Percentiles rank a stretch among this genome's conserved stretches.
Evolutionary conservation across 2,797 vertebrate species (phyloP).

Genomic region (Potorous gilbertii): DNA sequence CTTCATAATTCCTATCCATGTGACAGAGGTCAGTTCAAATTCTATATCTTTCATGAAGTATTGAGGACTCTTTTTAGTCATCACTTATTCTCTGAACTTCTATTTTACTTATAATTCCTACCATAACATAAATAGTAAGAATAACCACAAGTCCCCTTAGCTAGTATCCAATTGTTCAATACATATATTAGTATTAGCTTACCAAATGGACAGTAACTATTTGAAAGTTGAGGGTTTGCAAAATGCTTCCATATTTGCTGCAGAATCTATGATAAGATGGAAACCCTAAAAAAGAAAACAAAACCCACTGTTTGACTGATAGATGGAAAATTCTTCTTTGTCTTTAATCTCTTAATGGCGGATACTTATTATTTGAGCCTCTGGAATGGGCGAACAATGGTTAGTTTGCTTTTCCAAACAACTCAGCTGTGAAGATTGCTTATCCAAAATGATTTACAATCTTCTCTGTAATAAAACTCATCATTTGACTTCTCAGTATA

Average conservation of each 20-base stretch:
- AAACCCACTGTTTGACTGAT: neutral
- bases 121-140: neutral
- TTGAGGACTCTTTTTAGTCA: neutral
- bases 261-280: conserved; percentile 11
- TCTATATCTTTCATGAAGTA: neutral
- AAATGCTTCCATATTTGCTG: neutral
- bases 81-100: neutral
- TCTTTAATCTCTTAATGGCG: conserved; percentile 8
- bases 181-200: neutral
- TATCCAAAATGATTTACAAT: conserved; percentile 41
- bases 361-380: neutral
- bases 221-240: neutral
- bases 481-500: conserved; percentile 11
- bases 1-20: neutral
- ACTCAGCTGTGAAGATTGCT: neutral
- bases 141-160: neutral
- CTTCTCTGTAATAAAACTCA: conserved; percentile 26
- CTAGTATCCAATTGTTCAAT: neutral
- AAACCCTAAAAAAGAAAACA: neutral
- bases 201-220: neutral
- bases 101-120: neutral
- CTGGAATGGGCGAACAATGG: conserved; percentile 32
- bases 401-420: conserved; percentile 30
- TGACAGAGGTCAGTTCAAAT: neutral
- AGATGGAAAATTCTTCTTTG: neutral